phyloP scores from a whole-genome alignment of 2,113 vertebrate genomes.

The Urocolius indicus region DNA sequence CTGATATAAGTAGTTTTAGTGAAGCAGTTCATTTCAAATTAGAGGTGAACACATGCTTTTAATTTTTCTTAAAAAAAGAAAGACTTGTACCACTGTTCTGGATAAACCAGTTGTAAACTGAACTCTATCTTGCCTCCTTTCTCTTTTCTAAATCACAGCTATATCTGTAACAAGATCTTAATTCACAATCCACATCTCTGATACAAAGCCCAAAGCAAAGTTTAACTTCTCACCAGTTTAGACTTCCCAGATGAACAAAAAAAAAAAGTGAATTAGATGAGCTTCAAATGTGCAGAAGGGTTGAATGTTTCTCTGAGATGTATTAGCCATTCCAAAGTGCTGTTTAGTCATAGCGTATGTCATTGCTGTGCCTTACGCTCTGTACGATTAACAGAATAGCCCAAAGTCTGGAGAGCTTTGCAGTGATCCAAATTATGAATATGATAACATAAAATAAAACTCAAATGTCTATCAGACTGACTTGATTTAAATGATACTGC shows the following conservation, averaged over 20 bases:
- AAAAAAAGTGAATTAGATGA: neutral
- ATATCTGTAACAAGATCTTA: neutral
- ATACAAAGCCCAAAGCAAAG: neutral
- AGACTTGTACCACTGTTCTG: constrained; percentile 19
- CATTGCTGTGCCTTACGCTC: neutral
- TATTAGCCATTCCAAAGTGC: neutral
- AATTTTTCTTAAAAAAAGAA: constrained; percentile 51
- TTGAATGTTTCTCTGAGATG: neutral
- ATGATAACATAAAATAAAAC: neutral
- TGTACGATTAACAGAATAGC: neutral
- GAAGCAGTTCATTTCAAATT: constrained; percentile 69
- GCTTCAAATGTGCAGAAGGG: neutral
- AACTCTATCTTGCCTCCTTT: neutral
- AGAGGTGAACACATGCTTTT: constrained; percentile 55
- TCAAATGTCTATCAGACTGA: neutral
- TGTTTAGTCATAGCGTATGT: neutral
- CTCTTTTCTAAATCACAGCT: neutral
- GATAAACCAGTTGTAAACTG: constrained; percentile 24
- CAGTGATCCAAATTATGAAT: neutral
- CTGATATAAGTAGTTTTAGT: constrained; percentile 61
- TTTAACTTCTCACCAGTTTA: neutral
- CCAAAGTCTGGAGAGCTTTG: neutral
- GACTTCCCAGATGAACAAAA: neutral
- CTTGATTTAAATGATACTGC: neutral
- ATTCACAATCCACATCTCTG: neutral